These are phyloP conservation scores for Idaea straminata DNA, from an alignment of 2,888 invertebrate species.

Conservation along the genomic window DNA sequence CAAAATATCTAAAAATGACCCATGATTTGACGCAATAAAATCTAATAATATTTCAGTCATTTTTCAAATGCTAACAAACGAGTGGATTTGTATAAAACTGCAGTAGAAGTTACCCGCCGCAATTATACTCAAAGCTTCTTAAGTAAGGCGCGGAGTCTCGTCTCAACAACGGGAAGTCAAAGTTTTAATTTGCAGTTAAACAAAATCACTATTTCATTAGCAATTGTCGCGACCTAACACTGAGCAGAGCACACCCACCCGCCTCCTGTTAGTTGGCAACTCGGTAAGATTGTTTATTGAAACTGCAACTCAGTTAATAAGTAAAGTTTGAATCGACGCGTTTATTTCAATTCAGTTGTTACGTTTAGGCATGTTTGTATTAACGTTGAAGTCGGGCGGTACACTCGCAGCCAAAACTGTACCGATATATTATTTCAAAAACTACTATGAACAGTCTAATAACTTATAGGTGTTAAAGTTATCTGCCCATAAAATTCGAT, in stretches of 20 bases:
- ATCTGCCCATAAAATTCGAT: too few species aligned
- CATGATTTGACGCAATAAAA: too few species aligned
- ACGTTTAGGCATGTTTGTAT: not conserved
- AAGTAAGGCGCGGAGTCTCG: not conserved
- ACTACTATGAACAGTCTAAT: not conserved
- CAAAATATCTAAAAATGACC: too few species aligned
- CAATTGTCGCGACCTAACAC: not conserved
- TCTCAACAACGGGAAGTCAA: not conserved
- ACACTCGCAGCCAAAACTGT: not conserved
- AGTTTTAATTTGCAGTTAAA: not conserved
- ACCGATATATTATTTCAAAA: not conserved
- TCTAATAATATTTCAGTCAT: too few species aligned
- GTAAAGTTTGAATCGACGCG: conserved; percentile 1
- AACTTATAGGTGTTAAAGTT: too few species aligned
- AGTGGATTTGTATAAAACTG: not conserved
- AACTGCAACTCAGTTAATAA: not conserved
- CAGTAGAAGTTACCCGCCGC: not conserved
- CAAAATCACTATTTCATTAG: not conserved
- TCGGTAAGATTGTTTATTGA: not conserved
- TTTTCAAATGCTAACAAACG: not conserved
- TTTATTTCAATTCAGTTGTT: not conserved
- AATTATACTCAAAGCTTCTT: not conserved
- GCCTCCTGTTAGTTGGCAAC: not conserved
- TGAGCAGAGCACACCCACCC: not conserved
- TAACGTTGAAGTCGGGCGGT: not conserved